phyloP scores from a whole-genome alignment of 2,888 invertebrate genomes.

The Cetonia aurata region DNA sequence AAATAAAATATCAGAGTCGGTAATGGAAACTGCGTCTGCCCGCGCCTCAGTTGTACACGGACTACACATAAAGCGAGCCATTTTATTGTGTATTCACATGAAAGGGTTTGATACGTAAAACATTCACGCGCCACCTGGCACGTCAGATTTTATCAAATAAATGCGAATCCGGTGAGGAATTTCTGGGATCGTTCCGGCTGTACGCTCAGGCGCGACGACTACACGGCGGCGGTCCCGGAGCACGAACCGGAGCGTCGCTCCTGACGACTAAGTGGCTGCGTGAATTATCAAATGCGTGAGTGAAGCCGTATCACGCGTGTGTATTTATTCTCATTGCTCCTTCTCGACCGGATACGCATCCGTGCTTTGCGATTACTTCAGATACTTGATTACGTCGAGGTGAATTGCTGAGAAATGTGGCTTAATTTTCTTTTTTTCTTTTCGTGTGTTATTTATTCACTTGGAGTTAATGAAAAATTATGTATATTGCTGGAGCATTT shows the following conservation, averaged over 20 bases:
- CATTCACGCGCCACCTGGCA: constrained; percentile 55
- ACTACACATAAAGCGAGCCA: constrained; percentile 46
- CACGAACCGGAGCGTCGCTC: constrained; percentile 29
- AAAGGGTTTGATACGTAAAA: constrained; percentile 57
- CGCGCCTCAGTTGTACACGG: too few species aligned
- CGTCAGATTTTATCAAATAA: constrained; percentile 51
- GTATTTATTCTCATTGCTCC: constrained; percentile 28
- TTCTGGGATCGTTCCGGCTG: constrained; percentile 31
- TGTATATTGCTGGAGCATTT: too few species aligned
- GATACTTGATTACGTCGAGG: too few species aligned
- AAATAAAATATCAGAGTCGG: too few species aligned
- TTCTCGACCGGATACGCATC: background rate
- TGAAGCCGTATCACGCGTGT: constrained; percentile 34
- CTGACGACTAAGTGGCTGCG: constrained; percentile 35
- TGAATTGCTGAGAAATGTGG: too few species aligned
- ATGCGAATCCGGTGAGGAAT: constrained; percentile 49
- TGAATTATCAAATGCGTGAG: constrained; percentile 39
- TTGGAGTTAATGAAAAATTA: too few species aligned
- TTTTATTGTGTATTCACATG: constrained; percentile 57
- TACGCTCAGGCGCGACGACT: constrained; percentile 30
- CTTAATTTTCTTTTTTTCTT: too few species aligned
- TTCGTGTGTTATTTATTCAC: too few species aligned
- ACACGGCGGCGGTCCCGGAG: constrained; percentile 4
- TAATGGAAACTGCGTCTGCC: too few species aligned
- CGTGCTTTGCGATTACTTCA: too few species aligned